Evolutionary conservation across 2,113 vertebrate genomes (phyloP), one percentile per base, ranked within the genome.

Genomic region (Amphiprion percula): DNA sequence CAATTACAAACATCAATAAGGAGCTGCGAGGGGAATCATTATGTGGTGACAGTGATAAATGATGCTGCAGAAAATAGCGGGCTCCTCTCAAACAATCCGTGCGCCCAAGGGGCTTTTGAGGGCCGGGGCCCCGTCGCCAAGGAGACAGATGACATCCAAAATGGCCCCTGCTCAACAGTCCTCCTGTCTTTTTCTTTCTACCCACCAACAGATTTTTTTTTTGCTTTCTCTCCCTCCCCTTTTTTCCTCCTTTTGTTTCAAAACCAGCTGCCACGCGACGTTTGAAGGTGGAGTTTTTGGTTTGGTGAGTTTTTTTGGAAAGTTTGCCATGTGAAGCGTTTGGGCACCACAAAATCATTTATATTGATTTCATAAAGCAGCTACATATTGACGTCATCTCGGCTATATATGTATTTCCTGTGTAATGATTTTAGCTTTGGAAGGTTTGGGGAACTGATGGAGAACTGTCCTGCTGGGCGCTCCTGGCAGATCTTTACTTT

Each of bases 1-100:
- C 97, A 99, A 99, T 99, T 99, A 99, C 96, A 98, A 98, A 99
- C 98, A 99, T 98, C 98, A 99, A 99, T 99, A 99, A 98, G 96
- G 95, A 96, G 96, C 97, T 97, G 97, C 96, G 95, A 97, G 96
- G 96, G 96, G 96, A 97, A 97, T 99, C 97, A 99, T 98, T 99
- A 98, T 97, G 96, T 96, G 93, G 93, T 99, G 98, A 98, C 98
- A 98, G 97, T 98, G 98, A 99, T 97, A 99, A 98, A 99, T 97
- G 97, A 97, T 94, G 94, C 95, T 95, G 96, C 96, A 97, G 95
- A 97, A 94, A 97, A 97, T 97, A 97, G 96, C 96, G 93, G 92
- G 94, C 94, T 92, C 93, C 92, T 96, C 95, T 93, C 95, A 92
- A 96, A 96, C 96, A 97, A 96, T 96, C 95, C 95, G 84, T 91